phyloP scores from a whole-genome alignment of 37 sponge, comb jelly and placozoan genomes.

The Spongilla lacustris region DNA sequence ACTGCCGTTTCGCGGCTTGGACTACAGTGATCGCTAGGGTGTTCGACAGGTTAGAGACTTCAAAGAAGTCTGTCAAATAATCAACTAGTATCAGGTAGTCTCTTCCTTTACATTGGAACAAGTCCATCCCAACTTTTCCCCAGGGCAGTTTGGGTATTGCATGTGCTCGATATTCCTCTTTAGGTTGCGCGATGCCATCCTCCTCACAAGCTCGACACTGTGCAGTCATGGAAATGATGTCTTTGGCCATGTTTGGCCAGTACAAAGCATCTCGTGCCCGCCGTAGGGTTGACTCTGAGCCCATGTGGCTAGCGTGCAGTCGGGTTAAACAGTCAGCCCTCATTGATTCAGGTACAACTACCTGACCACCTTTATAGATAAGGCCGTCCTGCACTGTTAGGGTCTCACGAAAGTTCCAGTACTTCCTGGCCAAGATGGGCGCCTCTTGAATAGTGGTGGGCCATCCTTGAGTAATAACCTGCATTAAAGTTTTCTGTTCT shows the following conservation, averaged over 20 bases:
- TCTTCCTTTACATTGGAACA: conserved; percentile 15
- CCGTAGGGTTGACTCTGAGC: no score
- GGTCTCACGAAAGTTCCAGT: no score
- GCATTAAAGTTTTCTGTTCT: no score
- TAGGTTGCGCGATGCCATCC: conserved; percentile 7
- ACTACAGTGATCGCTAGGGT: conserved; percentile 14
- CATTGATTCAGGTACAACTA: conserved; percentile 10
- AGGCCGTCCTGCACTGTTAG: conserved; percentile 7
- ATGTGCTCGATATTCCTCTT: conserved; percentile 11
- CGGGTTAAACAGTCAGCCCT: no score
- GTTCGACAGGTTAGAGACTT: conserved; percentile 12
- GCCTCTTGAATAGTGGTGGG: no score
- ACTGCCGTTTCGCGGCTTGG: conserved; percentile 25
- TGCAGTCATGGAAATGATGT: conserved; percentile 9
- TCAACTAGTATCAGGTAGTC: conserved; percentile 48
- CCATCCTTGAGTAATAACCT: no score
- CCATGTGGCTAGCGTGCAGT: no score
- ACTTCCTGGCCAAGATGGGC: no score
- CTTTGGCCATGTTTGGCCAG: conserved; percentile 24
- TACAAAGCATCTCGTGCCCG: conserved; percentile 4
- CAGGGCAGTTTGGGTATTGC: conserved; percentile 25
- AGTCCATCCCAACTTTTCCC: conserved; percentile 26
- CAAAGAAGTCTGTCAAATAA: conserved; percentile 22
- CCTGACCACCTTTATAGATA: not conserved
- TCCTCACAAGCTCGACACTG: conserved; percentile 6